Evolutionary conservation across 2,797 vertebrate genomes (phyloP).

Genomic region (Malurus leucopterus): DNA sequence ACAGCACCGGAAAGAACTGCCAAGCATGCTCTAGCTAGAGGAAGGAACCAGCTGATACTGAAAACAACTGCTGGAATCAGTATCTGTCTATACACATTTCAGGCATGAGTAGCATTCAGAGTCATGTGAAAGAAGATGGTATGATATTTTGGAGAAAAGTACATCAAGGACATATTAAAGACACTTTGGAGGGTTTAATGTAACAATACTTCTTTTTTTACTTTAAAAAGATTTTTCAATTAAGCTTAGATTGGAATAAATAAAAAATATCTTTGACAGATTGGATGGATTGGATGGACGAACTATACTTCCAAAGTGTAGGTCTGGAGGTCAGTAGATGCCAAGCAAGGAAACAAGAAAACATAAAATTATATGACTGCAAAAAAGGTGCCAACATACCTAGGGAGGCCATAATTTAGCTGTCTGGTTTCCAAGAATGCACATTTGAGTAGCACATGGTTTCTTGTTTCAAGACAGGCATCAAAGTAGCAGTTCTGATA

Average conservation of each 20-base stretch:
- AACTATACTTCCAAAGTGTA: not conserved
- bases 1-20: not conserved
- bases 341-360: conserved; percentile 5
- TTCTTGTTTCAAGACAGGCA: conserved; percentile 19
- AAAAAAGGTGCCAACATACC: conserved; percentile 27
- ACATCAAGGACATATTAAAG: not conserved
- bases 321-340: not conserved
- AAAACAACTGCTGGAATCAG: conserved; percentile 27
- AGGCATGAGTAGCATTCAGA: not conserved
- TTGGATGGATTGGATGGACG: not conserved
- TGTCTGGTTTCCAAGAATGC: conserved; percentile 18
- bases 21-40: not conserved
- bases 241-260: not conserved
- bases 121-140: not conserved
- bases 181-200: not conserved
- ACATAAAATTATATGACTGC: not conserved
- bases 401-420: conserved; percentile 26
- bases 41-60: conserved; percentile 35
- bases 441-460: conserved; percentile 26
- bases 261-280: not conserved
- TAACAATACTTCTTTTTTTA: not conserved
- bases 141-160: not conserved
- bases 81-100: not conserved
- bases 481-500: not conserved
- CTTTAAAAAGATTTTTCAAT: not conserved